Conservation (phyloP, 2,888 invertebrate species). For the Cecidostiba fungosa region DNA sequence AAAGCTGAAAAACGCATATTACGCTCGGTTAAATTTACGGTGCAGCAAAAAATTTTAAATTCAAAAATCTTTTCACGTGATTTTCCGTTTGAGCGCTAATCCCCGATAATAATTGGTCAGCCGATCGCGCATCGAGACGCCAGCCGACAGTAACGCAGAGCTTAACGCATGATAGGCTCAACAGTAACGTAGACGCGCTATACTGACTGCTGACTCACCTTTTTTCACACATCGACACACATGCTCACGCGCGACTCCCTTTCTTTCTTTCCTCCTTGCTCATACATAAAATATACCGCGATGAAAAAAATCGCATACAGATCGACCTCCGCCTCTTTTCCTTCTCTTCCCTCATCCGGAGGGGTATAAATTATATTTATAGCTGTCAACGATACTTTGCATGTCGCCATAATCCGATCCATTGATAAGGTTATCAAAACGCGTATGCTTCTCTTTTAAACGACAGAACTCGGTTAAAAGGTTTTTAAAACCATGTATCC, state of each 20-base stretch:
- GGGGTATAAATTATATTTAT: conserved; percentile 38
- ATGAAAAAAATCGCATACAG: conserved; percentile 33
- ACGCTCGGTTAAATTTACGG: neutral
- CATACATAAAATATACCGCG: conserved; percentile 41
- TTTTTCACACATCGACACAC: conserved; percentile 41
- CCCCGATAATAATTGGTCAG: conserved; percentile 49
- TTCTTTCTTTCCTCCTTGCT: neutral
- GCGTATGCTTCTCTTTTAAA: neutral
- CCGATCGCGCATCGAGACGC: conserved; percentile 10
- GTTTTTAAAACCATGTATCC: neutral
- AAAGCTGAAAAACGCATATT: neutral
- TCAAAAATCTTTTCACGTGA: conserved; percentile 19
- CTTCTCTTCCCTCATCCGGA: neutral
- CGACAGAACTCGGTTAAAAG: neutral
- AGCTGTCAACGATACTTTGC: conserved; percentile 23
- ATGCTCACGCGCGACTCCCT: conserved; percentile 22
- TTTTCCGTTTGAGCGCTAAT: conserved; percentile 49
- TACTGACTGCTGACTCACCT: conserved; percentile 40
- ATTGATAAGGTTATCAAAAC: conserved; percentile 49
- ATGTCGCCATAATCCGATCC: conserved; percentile 40
- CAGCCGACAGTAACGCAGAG: neutral
- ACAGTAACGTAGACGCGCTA: conserved; percentile 28
- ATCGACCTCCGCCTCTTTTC: neutral
- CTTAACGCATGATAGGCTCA: conserved; percentile 34
- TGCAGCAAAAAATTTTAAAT: conserved; percentile 1